Evolutionary conservation across 2,797 vertebrate species (phyloP).

Genomic region (Pelodytes ibericus): DNA sequence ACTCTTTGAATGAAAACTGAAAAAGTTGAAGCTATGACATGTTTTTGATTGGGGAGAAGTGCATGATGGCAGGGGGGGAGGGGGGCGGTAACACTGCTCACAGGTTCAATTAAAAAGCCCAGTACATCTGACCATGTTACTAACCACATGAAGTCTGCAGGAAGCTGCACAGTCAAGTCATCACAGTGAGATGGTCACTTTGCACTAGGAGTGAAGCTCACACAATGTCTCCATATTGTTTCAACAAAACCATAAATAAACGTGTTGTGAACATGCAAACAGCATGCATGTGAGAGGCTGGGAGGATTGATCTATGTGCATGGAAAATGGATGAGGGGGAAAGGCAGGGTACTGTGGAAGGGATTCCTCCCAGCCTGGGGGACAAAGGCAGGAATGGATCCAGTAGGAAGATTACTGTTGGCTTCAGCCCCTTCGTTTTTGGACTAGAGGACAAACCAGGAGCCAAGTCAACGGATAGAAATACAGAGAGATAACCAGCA

Average conservation of each 20-base stretch:
- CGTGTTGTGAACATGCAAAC: constrained; percentile 39
- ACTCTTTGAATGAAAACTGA: too few relatives aligned
- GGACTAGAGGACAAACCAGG: constrained; percentile 18
- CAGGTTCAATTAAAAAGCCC: too few relatives aligned
- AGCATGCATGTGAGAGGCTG: constrained; percentile 33
- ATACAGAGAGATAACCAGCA: constrained; percentile 49
- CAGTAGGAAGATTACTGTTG: constrained; percentile 9
- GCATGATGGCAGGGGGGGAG: constrained; percentile 19
- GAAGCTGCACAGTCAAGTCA: too few relatives aligned
- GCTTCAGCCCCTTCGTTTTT: constrained; percentile 14
- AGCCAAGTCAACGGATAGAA: constrained; percentile 20
- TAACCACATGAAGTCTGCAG: too few relatives aligned
- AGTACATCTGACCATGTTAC: too few relatives aligned
- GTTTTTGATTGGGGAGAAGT: constrained; percentile 21
- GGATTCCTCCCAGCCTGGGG: not conserved
- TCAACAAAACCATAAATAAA: not conserved
- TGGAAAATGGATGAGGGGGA: constrained; percentile 11
- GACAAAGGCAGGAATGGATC: constrained; percentile 7
- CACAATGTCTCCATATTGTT: not conserved
- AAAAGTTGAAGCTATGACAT: too few relatives aligned
- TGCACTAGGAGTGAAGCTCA: not conserved
- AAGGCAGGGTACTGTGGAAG: not conserved
- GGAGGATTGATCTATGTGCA: constrained; percentile 13
- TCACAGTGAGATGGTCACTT: not conserved
- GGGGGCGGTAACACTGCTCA: constrained; percentile 3